These are phyloP conservation scores for Pasiphila rectangulata DNA, from an alignment of 2,888 invertebrate genomes.

Conservation along the genomic window DNA sequence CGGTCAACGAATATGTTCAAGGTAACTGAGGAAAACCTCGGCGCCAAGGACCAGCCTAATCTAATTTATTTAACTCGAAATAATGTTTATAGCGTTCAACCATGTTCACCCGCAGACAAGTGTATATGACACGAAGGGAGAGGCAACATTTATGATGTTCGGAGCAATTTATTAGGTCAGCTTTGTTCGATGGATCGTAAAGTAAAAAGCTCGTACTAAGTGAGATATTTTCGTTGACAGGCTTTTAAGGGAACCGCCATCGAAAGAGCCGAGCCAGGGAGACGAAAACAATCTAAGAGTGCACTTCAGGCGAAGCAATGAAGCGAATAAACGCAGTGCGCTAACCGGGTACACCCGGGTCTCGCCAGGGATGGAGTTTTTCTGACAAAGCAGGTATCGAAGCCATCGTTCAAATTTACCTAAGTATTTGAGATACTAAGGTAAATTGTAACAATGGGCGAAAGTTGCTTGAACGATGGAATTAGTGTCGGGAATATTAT, in stretches of 20 bases:
- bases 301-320: constrained; percentile 57
- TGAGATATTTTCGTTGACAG: constrained; percentile 22
- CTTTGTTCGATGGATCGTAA: constrained; percentile 36
- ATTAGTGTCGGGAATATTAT: too few species aligned
- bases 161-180: constrained; percentile 4
- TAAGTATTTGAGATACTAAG: too few species aligned
- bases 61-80: constrained; percentile 8
- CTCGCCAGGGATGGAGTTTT: constrained; percentile 7
- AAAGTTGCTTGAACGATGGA: too few species aligned
- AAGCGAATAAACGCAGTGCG: constrained; percentile 56
- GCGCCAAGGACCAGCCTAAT: constrained; percentile 1
- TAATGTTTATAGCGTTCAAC: neutral
- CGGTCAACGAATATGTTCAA: constrained; percentile 3
- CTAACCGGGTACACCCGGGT: constrained; percentile 50
- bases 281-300: constrained; percentile 67
- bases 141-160: constrained; percentile 4
- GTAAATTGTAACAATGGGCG: too few species aligned
- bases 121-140: constrained; percentile 3
- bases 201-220: constrained; percentile 31
- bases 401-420: too few species aligned
- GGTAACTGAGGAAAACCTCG: neutral
- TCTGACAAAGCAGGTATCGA: neutral
- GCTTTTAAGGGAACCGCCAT: constrained; percentile 15
- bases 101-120: neutral
- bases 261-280: constrained; percentile 40